phyloP scores from a whole-genome alignment of 2,888 invertebrate species.

The Oscheius onirici region DNA sequence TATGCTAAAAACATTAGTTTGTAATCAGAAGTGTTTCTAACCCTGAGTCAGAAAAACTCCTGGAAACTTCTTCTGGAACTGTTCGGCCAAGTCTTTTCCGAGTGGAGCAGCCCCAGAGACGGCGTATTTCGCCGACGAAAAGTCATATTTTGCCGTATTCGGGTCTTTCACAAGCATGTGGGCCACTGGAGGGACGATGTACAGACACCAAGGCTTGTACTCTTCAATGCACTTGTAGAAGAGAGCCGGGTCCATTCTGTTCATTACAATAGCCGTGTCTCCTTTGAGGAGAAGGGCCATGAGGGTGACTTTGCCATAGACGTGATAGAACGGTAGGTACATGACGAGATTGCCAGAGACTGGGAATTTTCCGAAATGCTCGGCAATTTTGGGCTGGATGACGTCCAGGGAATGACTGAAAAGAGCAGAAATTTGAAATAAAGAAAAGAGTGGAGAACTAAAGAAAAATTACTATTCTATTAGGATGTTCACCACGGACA shows the following conservation, averaged over 20 bases:
- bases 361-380: constrained; percentile 6
- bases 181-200: constrained; percentile 84
- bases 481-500: no score
- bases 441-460: neutral
- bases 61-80: constrained; percentile 34
- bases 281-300: constrained; percentile 5
- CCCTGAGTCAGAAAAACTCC: constrained; percentile 20
- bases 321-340: constrained; percentile 29
- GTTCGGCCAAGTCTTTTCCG: constrained; percentile 56
- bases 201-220: constrained; percentile 77
- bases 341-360: neutral
- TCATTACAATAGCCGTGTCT: constrained; percentile 1
- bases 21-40: neutral
- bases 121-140: constrained; percentile 77
- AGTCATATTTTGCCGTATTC: constrained; percentile 80
- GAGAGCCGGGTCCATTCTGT: constrained; percentile 6
- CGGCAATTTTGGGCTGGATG: constrained; percentile 1
- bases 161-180: constrained; percentile 80
- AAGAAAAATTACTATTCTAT: no score
- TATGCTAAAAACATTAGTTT: constrained; percentile 28
- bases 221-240: constrained; percentile 8
- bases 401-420: constrained; percentile 1
- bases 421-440: neutral
- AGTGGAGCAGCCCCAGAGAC: constrained; percentile 61
- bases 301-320: constrained; percentile 25